Percentiles rank a stretch among this genome's conserved stretches.
Evolutionary conservation across 2,113 vertebrate genomes (phyloP).

Genomic region (Strix uralensis): DNA sequence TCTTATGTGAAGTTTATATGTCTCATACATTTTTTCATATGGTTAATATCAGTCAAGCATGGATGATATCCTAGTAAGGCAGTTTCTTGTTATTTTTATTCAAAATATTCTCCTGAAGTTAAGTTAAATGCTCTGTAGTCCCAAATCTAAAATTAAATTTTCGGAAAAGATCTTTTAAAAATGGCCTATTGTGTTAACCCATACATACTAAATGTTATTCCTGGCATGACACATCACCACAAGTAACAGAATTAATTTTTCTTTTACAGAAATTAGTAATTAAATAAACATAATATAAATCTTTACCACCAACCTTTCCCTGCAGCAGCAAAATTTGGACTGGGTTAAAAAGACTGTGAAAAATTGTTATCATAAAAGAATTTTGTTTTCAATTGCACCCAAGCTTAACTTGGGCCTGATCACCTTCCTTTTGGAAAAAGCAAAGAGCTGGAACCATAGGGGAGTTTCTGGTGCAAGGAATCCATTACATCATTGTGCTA

Average conservation of each 20-base stretch:
- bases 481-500: background rate
- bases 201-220: slow-evolving; percentile 50
- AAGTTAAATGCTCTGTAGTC: slow-evolving; percentile 34
- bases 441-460: background rate
- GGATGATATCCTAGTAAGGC: slow-evolving; percentile 47
- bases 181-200: slow-evolving; percentile 30
- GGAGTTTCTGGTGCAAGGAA: background rate
- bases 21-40: slow-evolving; percentile 29
- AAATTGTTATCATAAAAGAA: background rate
- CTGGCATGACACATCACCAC: background rate
- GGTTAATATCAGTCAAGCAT: slow-evolving; percentile 61
- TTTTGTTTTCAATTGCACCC: background rate
- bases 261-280: slow-evolving; percentile 58
- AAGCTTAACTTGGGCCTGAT: background rate
- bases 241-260: slow-evolving; percentile 55
- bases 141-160: slow-evolving; percentile 63
- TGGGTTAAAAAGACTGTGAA: background rate
- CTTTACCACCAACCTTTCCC: background rate
- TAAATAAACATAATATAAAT: slow-evolving; percentile 41
- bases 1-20: slow-evolving; percentile 43
- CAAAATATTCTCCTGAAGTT: slow-evolving; percentile 63
- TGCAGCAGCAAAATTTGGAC: background rate
- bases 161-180: slow-evolving; percentile 34
- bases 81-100: slow-evolving; percentile 66
- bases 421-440: background rate